Conservation (phyloP, 1,140 invertebrate genomes). For the Lepidurus couesii region DNA sequence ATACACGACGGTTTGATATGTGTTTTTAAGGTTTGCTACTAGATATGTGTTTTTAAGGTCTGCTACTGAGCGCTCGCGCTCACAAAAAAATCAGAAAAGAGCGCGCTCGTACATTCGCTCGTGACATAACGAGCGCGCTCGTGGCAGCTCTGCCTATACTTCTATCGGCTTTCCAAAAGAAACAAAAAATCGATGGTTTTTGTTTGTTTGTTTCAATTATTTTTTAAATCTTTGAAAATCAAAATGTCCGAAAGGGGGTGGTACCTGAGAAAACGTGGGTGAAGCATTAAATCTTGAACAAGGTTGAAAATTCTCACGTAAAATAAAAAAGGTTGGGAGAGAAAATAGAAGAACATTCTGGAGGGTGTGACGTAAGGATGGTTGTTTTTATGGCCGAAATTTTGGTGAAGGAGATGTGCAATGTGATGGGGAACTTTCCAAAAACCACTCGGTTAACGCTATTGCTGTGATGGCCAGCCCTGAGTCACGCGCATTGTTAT, state of each 20-base stretch:
- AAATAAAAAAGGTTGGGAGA: background rate
- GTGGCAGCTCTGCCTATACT: too few relatives aligned
- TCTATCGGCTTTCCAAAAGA: background rate
- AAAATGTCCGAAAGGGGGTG: background rate
- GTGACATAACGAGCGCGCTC: too few relatives aligned
- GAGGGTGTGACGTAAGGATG: background rate
- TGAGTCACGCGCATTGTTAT: background rate
- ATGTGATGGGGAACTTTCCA: background rate
- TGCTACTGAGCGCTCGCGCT: too few relatives aligned
- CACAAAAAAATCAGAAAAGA: too few relatives aligned
- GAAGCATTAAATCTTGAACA: background rate
- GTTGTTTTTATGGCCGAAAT: background rate
- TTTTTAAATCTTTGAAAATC: background rate
- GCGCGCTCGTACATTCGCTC: too few relatives aligned
- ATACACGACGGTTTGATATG: too few relatives aligned
- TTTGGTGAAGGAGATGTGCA: background rate
- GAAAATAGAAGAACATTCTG: background rate
- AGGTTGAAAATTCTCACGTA: background rate
- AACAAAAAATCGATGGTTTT: background rate
- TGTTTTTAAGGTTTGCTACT: too few relatives aligned
- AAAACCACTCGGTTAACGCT: background rate
- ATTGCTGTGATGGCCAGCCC: constrained; percentile 20
- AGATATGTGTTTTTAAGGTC: too few relatives aligned
- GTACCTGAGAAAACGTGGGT: constrained; percentile 6
- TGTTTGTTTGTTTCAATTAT: background rate